Conservation (phyloP, 2,888 invertebrate species). For the Eugnorisma glareosa region DNA sequence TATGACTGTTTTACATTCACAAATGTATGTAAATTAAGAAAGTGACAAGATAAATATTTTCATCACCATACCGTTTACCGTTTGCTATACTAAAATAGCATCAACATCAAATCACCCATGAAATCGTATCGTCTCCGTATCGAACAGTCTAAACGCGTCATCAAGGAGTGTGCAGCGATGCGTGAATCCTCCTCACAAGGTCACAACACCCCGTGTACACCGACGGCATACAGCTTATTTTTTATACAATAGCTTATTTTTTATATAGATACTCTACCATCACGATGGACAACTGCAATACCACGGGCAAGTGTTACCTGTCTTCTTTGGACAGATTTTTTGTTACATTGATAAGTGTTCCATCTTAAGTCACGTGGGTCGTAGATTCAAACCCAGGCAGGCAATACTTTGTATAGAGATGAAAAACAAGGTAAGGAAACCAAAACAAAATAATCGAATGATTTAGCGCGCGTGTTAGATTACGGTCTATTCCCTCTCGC, state of each 20-base stretch:
- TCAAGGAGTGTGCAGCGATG: conserved; percentile 65
- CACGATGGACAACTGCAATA: neutral
- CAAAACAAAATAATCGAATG: neutral
- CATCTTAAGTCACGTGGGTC: neutral
- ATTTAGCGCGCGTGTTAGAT: neutral
- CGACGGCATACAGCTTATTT: conserved; percentile 35
- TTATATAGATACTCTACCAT: too few relatives aligned
- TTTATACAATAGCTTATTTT: too few relatives aligned
- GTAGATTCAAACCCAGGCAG: neutral
- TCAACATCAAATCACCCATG: neutral
- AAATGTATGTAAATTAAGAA: neutral
- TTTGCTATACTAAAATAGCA: neutral
- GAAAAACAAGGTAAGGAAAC: neutral
- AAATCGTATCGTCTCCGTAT: conserved; percentile 53
- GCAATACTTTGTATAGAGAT: neutral
- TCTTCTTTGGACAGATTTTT: too few relatives aligned
- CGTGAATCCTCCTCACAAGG: conserved; percentile 65
- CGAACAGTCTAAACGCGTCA: conserved; percentile 34
- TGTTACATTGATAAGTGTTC: neutral
- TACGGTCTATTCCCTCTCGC: neutral
- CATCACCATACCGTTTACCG: neutral
- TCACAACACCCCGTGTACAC: conserved; percentile 57
- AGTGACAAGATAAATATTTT: neutral
- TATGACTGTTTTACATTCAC: neutral
- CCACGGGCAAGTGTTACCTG: neutral